phyloP scores from a whole-genome alignment of 2,797 vertebrate species.

The Enteromius argenteus region DNA sequence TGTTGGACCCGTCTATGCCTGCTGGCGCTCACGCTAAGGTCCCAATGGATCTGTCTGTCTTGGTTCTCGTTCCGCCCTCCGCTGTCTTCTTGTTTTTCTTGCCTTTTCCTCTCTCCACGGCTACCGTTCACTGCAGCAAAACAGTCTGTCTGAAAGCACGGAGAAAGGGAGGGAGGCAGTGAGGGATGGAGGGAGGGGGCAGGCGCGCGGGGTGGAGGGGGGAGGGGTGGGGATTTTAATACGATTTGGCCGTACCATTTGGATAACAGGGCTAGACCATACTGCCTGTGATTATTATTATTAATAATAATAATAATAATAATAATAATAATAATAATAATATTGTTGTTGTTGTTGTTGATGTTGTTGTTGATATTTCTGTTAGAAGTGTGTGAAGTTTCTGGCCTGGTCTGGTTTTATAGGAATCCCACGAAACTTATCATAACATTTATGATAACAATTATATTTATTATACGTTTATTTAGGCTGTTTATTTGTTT shows the following conservation, averaged over 20 bases:
- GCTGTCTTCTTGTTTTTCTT: slow-evolving; percentile 70
- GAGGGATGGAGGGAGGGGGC: slow-evolving; percentile 28
- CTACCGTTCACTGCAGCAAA: slow-evolving; percentile 87
- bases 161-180: slow-evolving; percentile 62
- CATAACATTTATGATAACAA: background rate
- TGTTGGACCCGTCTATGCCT: slow-evolving; percentile 64
- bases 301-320: background rate
- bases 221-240: slow-evolving; percentile 76
- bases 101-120: slow-evolving; percentile 68
- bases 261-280: slow-evolving; percentile 79
- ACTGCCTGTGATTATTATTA: slow-evolving; percentile 58
- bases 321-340: no score
- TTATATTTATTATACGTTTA: background rate
- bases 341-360: background rate
- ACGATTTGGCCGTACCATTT: slow-evolving; percentile 82
- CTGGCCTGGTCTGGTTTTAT: background rate
- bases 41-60: slow-evolving; percentile 64
- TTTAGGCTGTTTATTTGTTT: background rate
- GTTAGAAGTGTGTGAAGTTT: background rate
- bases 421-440: background rate
- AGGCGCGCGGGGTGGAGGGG: slow-evolving; percentile 33
- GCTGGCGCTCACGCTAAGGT: slow-evolving; percentile 60
- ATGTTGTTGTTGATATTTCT: background rate
- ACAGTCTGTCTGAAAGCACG: slow-evolving; percentile 80
- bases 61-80: slow-evolving; percentile 67